Conservation (phyloP, 2,797 vertebrate species). For the Premnoplex brunnescens region DNA sequence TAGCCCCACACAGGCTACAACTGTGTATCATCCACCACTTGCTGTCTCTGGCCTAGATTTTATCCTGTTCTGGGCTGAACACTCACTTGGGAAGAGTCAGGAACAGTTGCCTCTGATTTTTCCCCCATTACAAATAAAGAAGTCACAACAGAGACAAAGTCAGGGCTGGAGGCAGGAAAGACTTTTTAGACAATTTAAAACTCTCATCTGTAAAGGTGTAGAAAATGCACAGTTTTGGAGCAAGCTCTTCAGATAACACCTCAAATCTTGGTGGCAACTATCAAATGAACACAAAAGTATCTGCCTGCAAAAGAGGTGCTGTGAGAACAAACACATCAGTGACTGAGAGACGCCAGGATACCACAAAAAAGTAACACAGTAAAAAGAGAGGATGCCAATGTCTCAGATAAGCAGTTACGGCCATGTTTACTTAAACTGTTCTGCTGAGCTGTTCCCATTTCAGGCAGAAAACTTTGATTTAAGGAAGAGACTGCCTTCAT, state of each 20-base stretch:
- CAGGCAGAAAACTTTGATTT: slow-evolving; percentile 71
- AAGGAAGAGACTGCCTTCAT: slow-evolving; percentile 71
- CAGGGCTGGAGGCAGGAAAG: not conserved
- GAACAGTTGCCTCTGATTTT: not conserved
- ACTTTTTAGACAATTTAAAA: not conserved
- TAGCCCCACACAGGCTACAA: not conserved
- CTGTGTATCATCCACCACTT: not conserved
- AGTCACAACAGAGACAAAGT: not conserved
- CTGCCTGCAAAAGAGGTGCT: not conserved
- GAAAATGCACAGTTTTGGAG: not conserved
- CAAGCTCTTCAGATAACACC: not conserved
- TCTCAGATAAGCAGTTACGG: slow-evolving; percentile 56
- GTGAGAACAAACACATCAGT: slow-evolving; percentile 27
- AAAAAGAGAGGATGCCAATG: slow-evolving; percentile 23
- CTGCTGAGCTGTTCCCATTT: slow-evolving; percentile 72
- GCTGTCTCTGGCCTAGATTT: not conserved
- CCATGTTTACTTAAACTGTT: slow-evolving; percentile 70
- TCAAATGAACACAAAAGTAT: not conserved
- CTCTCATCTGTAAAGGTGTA: not conserved
- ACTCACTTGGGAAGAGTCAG: not conserved
- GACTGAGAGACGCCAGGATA: not conserved
- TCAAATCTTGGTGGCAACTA: not conserved
- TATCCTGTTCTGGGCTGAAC: not conserved
- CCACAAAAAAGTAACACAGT: slow-evolving; percentile 10
- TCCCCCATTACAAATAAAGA: not conserved